These are phyloP conservation scores for Catharus fuscescens DNA, from an alignment of 2,113 vertebrate species.

Conservation along the genomic window DNA sequence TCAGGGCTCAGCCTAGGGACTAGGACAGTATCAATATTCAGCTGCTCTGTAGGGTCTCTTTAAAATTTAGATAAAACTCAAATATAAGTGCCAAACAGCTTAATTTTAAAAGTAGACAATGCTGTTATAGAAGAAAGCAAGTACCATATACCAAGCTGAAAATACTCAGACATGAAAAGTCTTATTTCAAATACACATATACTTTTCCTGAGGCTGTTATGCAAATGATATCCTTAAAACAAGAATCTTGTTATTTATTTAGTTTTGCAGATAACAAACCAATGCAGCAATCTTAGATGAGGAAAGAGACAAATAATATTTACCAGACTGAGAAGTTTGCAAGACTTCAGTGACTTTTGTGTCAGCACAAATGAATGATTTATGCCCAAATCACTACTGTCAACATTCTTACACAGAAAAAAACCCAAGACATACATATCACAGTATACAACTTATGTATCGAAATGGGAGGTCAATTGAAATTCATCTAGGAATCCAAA, in stretches of 20 bases:
- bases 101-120: not conserved
- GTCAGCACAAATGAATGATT: not conserved
- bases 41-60: not conserved
- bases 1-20: not conserved
- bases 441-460: not conserved
- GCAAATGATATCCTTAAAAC: not conserved
- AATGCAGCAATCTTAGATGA: not conserved
- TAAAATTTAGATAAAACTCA: not conserved
- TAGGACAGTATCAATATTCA: not conserved
- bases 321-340: not conserved
- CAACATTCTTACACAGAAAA: not conserved
- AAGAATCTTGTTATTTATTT: not conserved
- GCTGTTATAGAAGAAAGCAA: not conserved
- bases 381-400: not conserved
- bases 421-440: not conserved
- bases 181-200: not conserved
- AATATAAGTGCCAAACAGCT: not conserved
- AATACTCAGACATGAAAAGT: not conserved
- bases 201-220: not conserved
- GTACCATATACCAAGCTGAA: not conserved
- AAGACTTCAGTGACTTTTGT: not conserved
- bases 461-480: not conserved
- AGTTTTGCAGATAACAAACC: not conserved
- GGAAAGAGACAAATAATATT: not conserved
- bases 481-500: not conserved